Evolutionary conservation across 2,113 vertebrate genomes (phyloP).

Genomic region (Ellobius talpinus): DNA sequence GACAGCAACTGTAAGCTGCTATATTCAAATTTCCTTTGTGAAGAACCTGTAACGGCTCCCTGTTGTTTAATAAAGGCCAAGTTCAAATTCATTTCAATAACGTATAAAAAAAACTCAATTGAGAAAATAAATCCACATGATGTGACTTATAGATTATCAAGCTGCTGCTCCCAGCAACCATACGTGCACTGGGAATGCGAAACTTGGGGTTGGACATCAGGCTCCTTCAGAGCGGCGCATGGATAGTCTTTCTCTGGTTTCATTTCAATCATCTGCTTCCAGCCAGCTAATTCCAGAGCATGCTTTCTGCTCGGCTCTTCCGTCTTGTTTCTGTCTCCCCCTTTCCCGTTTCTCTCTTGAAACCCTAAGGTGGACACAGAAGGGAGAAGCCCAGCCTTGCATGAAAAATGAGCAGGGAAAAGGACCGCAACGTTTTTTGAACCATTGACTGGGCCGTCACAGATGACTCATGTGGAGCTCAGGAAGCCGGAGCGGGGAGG

Average conservation of each 20-base stretch:
- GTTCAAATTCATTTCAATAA: constrained; percentile 46
- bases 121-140: not conserved
- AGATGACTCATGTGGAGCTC: not conserved
- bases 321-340: not conserved
- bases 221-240: rapidly evolving
- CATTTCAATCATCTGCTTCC: not conserved
- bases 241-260: not conserved
- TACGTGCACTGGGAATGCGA: rapidly evolving
- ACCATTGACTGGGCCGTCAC: too few species aligned
- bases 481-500: not conserved
- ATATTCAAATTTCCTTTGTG: not conserved
- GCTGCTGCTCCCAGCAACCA: not conserved
- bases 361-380: not conserved
- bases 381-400: not conserved
- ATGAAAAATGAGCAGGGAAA: not conserved
- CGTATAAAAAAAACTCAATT: constrained; percentile 33
- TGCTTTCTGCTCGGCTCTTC: not conserved
- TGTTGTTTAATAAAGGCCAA: constrained; percentile 49
- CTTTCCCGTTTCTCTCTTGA: not conserved
- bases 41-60: not conserved
- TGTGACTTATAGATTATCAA: not conserved
- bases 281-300: not conserved
- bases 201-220: not conserved
- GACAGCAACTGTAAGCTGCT: constrained; percentile 12
- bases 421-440: not conserved